These are phyloP conservation scores for Leucophenga maculata DNA, from an alignment of 2,888 invertebrate genomes.

Conservation along the genomic window DNA sequence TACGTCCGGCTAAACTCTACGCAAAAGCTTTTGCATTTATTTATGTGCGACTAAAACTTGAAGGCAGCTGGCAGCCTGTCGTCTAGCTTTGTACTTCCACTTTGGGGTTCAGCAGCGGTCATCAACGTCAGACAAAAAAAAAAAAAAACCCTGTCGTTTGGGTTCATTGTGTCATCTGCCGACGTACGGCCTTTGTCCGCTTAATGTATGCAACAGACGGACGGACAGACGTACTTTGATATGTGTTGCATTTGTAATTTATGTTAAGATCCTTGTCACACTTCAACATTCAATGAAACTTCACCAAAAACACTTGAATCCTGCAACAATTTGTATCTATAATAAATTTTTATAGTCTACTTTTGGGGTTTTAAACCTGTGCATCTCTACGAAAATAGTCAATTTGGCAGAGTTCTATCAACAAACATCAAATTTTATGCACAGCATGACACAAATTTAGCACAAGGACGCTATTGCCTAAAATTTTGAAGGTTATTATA, in stretches of 20 bases:
- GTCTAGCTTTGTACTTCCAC: not conserved
- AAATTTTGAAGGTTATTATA: too few relatives aligned
- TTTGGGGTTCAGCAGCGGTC: not conserved
- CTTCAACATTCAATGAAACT: too few relatives aligned
- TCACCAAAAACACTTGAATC: too few relatives aligned
- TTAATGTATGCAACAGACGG: not conserved
- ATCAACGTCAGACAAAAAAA: not conserved
- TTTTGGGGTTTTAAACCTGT: not conserved
- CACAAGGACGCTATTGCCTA: not conserved
- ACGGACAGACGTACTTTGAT: not conserved
- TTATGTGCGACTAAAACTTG: not conserved
- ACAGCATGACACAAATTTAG: too few relatives aligned
- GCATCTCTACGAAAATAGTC: too few relatives aligned
- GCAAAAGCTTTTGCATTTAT: conserved; percentile 17
- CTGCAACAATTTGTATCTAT: not conserved
- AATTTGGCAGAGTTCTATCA: not conserved
- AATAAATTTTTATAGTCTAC: conserved; percentile 8
- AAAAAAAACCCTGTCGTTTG: not conserved
- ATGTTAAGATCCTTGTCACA: too few relatives aligned
- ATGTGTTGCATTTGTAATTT: too few relatives aligned
- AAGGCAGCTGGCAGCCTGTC: not conserved
- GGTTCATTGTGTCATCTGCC: not conserved
- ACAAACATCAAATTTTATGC: conserved; percentile 11
- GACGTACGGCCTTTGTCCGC: not conserved
- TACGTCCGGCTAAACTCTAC: too few relatives aligned